phyloP scores from a whole-genome alignment of 2,888 invertebrate species.

The Chironomus tentans region DNA sequence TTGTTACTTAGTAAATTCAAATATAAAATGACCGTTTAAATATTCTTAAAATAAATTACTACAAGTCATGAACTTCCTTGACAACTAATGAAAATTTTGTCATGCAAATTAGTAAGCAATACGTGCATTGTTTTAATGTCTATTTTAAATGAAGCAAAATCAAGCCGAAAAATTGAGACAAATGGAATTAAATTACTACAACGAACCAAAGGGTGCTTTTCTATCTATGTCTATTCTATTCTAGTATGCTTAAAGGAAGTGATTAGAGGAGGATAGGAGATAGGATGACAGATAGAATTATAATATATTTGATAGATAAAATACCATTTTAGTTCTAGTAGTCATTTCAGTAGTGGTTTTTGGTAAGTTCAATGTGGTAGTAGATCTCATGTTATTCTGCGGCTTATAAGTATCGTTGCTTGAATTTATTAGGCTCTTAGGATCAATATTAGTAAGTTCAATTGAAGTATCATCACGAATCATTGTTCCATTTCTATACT shows the following conservation, averaged over 20 bases:
- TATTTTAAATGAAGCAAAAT: no score
- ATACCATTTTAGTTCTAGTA: slow-evolving; percentile 43
- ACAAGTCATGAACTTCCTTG: no score
- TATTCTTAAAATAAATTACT: no score
- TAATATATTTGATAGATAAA: slow-evolving; percentile 22
- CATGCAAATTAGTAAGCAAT: no score
- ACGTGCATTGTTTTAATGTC: no score
- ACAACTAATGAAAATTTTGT: no score
- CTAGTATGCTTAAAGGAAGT: background rate
- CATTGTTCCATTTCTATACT: slow-evolving; percentile 70
- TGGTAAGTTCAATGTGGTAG: slow-evolving; percentile 12
- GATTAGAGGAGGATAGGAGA: no score
- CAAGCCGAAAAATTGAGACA: no score
- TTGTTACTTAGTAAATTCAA: no score
- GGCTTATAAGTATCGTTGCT: slow-evolving; percentile 35
- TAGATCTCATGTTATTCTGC: background rate
- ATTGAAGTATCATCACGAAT: slow-evolving; percentile 50
- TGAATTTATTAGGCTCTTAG: slow-evolving; percentile 51
- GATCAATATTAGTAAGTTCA: slow-evolving; percentile 52
- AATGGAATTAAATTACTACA: no score
- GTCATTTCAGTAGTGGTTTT: slow-evolving; percentile 41
- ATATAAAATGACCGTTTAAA: no score
- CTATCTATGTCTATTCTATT: background rate
- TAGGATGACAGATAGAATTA: background rate
- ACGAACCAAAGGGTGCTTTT: no score